phyloP scores from a whole-genome alignment of 2,888 invertebrate genomes.

The Disparrhopalites patrizii region DNA sequence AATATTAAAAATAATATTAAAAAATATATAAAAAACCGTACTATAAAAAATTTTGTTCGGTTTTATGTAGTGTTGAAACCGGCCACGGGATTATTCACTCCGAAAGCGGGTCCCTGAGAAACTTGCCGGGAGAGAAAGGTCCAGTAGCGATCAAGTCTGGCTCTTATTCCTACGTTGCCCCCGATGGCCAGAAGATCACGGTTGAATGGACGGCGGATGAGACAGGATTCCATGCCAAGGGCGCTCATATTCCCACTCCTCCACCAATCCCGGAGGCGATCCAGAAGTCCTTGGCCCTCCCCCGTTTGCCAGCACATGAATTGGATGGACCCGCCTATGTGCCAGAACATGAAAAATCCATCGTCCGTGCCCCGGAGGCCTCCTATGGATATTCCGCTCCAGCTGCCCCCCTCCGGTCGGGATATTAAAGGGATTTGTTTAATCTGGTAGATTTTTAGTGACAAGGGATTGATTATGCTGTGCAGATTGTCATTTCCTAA shows the following conservation, averaged over 20 bases:
- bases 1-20: too few relatives aligned
- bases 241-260: slow-evolving; percentile 34
- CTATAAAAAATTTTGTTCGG: neutral
- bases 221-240: slow-evolving; percentile 30
- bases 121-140: slow-evolving; percentile 20
- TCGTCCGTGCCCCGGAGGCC: neutral
- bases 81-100: slow-evolving; percentile 20
- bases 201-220: slow-evolving; percentile 33
- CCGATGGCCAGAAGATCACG: slow-evolving; percentile 29
- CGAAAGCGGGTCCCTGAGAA: slow-evolving; percentile 26
- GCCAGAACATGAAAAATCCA: slow-evolving; percentile 3
- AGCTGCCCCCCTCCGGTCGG: slow-evolving; percentile 1
- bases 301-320: slow-evolving; percentile 22
- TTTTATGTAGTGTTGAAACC: slow-evolving; percentile 21
- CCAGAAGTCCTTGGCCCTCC: slow-evolving; percentile 19
- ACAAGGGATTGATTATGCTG: too few relatives aligned
- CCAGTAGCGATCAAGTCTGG: slow-evolving; percentile 30
- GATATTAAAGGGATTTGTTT: too few relatives aligned
- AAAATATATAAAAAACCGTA: neutral
- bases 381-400: slow-evolving; percentile 1
- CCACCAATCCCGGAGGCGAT: slow-evolving; percentile 35
- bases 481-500: too few relatives aligned
- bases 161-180: slow-evolving; percentile 30
- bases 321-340: too few relatives aligned
- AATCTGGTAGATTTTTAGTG: too few relatives aligned